Evolutionary conservation across 2,113 vertebrate genomes (phyloP), one percentile per base, ranked within the genome.

Genomic region (Rana temporaria): DNA sequence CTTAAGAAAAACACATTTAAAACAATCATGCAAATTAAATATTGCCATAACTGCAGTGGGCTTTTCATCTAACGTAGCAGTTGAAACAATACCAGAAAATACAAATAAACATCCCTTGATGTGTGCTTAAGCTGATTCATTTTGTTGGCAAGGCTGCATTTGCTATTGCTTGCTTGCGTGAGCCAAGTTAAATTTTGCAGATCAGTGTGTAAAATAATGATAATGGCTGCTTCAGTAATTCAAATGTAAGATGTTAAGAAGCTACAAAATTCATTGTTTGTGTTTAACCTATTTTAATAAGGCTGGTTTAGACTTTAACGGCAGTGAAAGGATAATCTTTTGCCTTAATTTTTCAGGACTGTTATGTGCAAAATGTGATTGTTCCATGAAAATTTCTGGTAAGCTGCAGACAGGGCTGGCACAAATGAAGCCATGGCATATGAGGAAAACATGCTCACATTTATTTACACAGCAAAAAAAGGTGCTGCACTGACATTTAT

Each of bases 11-110:
- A 59, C 56, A 16, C 78, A 80, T 70, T 80, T 80, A 70, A 70
- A 80, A 80, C 78, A 60, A 80, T 70, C 55, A 80, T 80, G 56
- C 55, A 80, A 80, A 80, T 80, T 70, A 70, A 70, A 80, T 70
- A 70, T 62, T 70, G 56, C n/a, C 56, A 48, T 68, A 75, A 62
- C 65, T 56, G 34, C 66, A 70, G 34, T 26, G 34, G 67, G 20
- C 32, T 70, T 80, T 80, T 80, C 20, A 80, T 80, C 38, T 62
- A 38, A 32, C 56, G 6, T 56, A 70, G 66, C 78, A 80, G 66
- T 70, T 70, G 78, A 80, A 70, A 57, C 34, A 80, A 80, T 7
- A 80, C 59, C 66, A 80, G 78, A 80, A 80, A 80, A 70, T 70
- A 80, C 78, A 80, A 70, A 80, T 80, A 80, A 69, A 80, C 66